Percentiles rank a stretch among this genome's conserved stretches.
These are phyloP conservation scores for Polypedilum pembai DNA, from an alignment of 1,140 invertebrate species.

Conservation along the genomic window DNA sequence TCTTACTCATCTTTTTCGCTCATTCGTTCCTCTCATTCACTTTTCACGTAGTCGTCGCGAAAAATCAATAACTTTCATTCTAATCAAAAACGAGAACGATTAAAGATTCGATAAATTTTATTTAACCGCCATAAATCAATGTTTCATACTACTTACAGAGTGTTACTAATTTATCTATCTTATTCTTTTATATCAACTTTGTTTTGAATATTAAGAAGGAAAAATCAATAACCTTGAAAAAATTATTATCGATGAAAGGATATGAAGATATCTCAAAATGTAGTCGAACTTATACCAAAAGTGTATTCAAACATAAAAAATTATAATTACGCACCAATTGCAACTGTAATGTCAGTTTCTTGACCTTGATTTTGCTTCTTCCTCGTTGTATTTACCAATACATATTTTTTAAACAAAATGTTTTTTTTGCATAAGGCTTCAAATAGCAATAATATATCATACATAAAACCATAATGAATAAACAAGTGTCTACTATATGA, in stretches of 20 bases:
- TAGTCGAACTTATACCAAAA: too few relatives aligned
- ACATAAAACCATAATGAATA: neutral
- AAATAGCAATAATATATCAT: neutral
- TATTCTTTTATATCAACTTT: neutral
- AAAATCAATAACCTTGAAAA: conserved; percentile 25
- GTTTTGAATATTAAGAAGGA: neutral
- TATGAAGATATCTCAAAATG: neutral
- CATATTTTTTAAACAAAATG: neutral
- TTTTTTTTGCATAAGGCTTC: neutral
- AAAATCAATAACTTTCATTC: neutral
- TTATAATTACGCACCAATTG: neutral
- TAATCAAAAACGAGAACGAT: neutral
- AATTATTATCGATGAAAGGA: neutral
- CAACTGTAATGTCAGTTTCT: neutral
- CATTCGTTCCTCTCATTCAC: neutral
- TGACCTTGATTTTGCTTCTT: neutral
- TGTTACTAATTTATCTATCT: neutral
- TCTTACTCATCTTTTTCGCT: neutral
- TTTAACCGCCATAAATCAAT: neutral
- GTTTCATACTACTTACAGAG: neutral
- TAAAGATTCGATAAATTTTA: neutral
- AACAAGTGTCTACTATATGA: neutral
- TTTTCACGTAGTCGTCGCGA: neutral
- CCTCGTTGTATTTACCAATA: neutral
- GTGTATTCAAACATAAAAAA: neutral